phyloP scores from a whole-genome alignment of 2,888 invertebrate genomes.

The Stomorhina lunata region DNA sequence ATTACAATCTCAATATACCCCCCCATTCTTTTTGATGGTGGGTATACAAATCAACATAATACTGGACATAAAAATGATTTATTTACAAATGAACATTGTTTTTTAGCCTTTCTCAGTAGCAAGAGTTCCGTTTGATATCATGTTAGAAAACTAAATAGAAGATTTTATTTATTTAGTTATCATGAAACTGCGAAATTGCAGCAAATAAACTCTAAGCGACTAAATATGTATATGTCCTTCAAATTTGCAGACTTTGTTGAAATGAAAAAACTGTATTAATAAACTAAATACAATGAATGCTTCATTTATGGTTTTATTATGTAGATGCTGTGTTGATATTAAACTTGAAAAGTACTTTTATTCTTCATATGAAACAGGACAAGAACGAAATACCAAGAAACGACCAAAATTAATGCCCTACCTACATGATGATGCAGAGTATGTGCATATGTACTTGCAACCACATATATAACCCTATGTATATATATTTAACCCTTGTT shows the following conservation, averaged over 20 bases:
- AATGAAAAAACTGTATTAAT: neutral
- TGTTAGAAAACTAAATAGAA: too few species aligned
- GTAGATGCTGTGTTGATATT: conserved; percentile 2
- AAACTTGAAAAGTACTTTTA: conserved; percentile 31
- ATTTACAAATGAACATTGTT: too few species aligned
- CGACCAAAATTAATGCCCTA: neutral
- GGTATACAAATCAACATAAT: too few species aligned
- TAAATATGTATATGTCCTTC: neutral
- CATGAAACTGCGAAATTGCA: too few species aligned
- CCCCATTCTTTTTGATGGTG: too few species aligned
- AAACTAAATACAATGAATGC: neutral
- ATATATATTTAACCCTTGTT: conserved; percentile 34
- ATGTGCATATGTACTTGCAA: conserved; percentile 3
- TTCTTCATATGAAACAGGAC: neutral
- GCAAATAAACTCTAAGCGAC: neutral
- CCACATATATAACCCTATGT: neutral
- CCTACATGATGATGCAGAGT: neutral
- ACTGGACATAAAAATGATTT: too few species aligned
- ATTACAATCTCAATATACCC: too few species aligned
- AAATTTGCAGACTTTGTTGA: neutral
- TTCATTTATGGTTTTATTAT: conserved; percentile 21
- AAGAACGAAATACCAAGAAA: neutral
- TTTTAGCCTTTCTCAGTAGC: too few species aligned
- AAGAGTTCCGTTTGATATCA: too few species aligned
- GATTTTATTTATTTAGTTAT: too few species aligned